A percentile compares a stretch with the other conserved stretches of the same genome.
Evolutionary conservation across 2,888 invertebrate genomes (phyloP).

Genomic region (Oligia fasciuncula): DNA sequence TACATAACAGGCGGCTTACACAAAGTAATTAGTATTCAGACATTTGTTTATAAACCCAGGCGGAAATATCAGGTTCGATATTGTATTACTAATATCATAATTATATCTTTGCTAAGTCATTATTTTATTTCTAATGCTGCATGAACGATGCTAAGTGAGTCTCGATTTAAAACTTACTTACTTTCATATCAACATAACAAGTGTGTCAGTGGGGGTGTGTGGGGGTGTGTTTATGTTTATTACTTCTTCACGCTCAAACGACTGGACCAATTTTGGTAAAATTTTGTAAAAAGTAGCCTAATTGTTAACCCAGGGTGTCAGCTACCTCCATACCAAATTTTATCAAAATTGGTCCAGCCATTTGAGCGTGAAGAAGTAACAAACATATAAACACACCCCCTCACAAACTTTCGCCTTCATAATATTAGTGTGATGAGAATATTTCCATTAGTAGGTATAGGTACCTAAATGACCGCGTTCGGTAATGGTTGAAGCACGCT

Average conservation of each 20-base stretch:
- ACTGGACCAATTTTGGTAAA: no score
- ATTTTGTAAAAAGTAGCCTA: no score
- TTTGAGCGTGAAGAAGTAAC: no score
- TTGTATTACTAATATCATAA: conserved; percentile 19
- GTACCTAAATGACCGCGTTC: neutral
- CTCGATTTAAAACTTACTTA: neutral
- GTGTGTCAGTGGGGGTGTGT: no score
- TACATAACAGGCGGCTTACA: neutral
- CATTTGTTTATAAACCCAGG: conserved; percentile 9
- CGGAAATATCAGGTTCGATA: conserved; percentile 52
- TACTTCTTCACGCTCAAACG: no score
- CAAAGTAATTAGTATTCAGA: conserved; percentile 23
- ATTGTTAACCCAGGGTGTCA: no score
- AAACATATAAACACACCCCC: no score
- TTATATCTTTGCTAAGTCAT: neutral
- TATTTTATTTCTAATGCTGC: neutral
- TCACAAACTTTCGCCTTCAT: no score
- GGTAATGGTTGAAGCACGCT: neutral
- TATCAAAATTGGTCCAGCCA: no score
- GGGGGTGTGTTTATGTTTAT: no score
- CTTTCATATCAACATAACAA: no score
- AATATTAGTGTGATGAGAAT: neutral
- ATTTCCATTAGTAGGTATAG: neutral
- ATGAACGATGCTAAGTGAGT: neutral
- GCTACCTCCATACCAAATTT: no score